Evolutionary conservation across 1,140 invertebrate species (phyloP).

Genomic region (Sarcophaga bullata): DNA sequence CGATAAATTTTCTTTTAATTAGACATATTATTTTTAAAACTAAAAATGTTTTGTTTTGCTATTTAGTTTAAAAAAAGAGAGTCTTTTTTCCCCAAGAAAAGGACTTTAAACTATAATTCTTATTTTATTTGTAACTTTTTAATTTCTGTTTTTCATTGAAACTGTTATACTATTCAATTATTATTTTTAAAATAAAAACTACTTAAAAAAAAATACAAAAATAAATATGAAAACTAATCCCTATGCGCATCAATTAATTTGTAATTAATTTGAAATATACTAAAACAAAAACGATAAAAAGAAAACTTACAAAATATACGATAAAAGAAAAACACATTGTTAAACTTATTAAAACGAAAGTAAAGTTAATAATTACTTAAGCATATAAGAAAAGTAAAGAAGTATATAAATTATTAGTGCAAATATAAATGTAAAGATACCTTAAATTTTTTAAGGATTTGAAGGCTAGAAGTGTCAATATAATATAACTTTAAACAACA

Average conservation of each 20-base stretch:
- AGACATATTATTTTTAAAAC: neutral
- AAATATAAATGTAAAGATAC: slow-evolving; percentile 10
- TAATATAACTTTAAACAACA: slow-evolving; percentile 1
- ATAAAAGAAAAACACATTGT: slow-evolving; percentile 24
- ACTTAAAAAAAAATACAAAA: slow-evolving; percentile 45
- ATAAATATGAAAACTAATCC: slow-evolving; percentile 52
- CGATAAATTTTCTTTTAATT: neutral
- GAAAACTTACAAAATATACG: slow-evolving; percentile 26
- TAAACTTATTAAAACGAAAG: slow-evolving; percentile 41
- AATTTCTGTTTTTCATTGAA: neutral
- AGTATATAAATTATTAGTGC: slow-evolving; percentile 46
- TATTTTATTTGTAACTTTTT: slow-evolving; percentile 23
- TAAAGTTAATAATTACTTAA: slow-evolving; percentile 26
- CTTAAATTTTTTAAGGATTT: slow-evolving; percentile 36
- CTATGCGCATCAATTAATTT: slow-evolving; percentile 66
- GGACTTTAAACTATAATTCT: slow-evolving; percentile 30
- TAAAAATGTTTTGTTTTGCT: neutral
- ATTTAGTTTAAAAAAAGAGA: neutral
- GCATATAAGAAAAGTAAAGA: slow-evolving; percentile 41
- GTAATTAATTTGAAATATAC: slow-evolving; percentile 65
- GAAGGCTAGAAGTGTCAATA: neutral
- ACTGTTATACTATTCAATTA: slow-evolving; percentile 26
- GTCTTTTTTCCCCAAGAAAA: slow-evolving; percentile 17
- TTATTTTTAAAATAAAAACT: neutral
- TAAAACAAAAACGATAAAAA: slow-evolving; percentile 30